Percentiles rank a stretch among this genome's conserved stretches.
Conservation (phyloP, 2,888 invertebrate species). For the Parelbella ahira region DNA sequence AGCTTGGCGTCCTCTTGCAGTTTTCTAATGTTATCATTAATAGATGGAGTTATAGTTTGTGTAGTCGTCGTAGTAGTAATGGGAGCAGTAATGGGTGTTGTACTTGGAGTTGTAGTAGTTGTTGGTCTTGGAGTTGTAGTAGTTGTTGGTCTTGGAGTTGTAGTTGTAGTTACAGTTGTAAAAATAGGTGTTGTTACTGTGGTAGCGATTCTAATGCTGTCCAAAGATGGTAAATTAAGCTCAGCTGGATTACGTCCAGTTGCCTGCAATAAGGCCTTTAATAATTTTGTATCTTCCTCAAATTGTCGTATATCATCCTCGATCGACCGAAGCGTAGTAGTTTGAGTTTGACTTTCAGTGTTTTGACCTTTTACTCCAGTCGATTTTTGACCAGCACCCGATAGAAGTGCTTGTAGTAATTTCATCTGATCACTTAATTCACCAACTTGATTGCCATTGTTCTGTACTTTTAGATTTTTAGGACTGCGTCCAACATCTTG, state of each 20-base stretch:
- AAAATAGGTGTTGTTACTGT: conserved; percentile 33
- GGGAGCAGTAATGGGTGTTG: conserved; percentile 30
- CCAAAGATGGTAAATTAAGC: conserved; percentile 59
- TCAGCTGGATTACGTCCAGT: conserved; percentile 65
- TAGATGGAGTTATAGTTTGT: conserved; percentile 40
- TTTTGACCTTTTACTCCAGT: conserved; percentile 39
- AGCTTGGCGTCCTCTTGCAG: conserved; percentile 66
- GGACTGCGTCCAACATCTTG: conserved; percentile 62
- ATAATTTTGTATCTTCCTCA: conserved; percentile 68
- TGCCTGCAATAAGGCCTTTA: conserved; percentile 66
- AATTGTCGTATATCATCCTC: conserved; percentile 71
- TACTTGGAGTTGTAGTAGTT: conserved; percentile 26
- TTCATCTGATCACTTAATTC: conserved; percentile 44
- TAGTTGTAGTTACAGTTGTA: conserved; percentile 29
- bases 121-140: too few species aligned
- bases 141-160: conserved; percentile 33
- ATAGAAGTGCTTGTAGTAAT: conserved; percentile 56
- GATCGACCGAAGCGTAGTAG: conserved; percentile 58
- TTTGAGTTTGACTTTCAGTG: conserved; percentile 38
- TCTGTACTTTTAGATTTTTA: conserved; percentile 51
- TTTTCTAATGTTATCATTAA: conserved; percentile 58
- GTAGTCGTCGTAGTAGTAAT: conserved; percentile 33
- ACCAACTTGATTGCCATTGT: conserved; percentile 35
- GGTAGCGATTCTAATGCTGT: conserved; percentile 41
- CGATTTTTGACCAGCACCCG: conserved; percentile 46